Percentiles rank a stretch among this genome's conserved stretches.
Conservation (phyloP, 1,140 invertebrate genomes). For the Pogonognathellus flavescens region DNA sequence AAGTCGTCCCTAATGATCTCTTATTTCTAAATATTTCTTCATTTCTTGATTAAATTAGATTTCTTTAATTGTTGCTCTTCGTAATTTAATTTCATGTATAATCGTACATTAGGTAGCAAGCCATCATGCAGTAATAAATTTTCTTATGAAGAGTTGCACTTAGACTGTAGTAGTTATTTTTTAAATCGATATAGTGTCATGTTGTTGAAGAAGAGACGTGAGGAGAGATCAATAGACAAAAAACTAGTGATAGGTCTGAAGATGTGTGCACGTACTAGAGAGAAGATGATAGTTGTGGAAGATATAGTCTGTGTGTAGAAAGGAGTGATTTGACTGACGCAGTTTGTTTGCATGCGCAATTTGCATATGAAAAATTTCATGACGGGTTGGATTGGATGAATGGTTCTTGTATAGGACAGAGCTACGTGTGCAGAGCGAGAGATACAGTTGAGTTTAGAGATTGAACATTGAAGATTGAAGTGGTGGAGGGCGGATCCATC, state of each 20-base stretch:
- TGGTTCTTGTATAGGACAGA: conserved; percentile 18
- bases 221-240: neutral
- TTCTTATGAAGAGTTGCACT: neutral
- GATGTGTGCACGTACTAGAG: neutral
- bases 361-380: conserved; percentile 57
- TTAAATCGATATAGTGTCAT: neutral
- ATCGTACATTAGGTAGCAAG: neutral
- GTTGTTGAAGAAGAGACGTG: neutral
- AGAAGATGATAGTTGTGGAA: neutral
- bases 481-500: conserved; percentile 47
- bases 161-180: neutral
- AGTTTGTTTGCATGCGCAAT: conserved; percentile 55
- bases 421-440: neutral
- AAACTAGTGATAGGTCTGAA: neutral
- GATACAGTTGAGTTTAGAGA: conserved; percentile 27
- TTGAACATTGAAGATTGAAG: conserved; percentile 29
- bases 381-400: conserved; percentile 43
- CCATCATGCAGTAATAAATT: neutral
- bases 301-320: neutral
- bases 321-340: conserved; percentile 19
- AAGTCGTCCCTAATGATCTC: no score
- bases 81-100: no score
- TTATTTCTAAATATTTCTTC: no score
- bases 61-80: no score
- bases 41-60: no score